A percentile compares a stretch with the other conserved stretches of the same genome.
phyloP scores from a whole-genome alignment of 2,797 vertebrate species.

The Aeoliscus strigatus region DNA sequence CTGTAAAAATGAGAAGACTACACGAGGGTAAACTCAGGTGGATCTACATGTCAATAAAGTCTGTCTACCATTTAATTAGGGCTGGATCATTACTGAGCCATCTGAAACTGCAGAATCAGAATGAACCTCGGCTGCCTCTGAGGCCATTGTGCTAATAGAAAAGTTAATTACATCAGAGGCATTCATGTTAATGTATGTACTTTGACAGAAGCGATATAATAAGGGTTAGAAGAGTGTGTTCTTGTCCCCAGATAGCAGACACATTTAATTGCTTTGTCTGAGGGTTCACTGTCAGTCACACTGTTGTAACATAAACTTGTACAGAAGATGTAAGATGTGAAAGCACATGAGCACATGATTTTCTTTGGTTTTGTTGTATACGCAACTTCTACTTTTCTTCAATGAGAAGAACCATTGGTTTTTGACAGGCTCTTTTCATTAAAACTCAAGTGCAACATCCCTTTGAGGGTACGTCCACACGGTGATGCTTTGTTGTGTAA shows the following conservation, averaged over 20 bases:
- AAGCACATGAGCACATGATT: no score
- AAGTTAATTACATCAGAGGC: conserved; percentile 75
- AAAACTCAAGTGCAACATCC: no score
- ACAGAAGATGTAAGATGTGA: no score
- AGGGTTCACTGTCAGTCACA: conserved; percentile 49
- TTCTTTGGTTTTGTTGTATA: no score
- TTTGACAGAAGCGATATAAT: conserved; percentile 68
- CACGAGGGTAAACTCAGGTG: conserved; percentile 28
- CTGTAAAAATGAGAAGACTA: not conserved
- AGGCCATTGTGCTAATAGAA: conserved; percentile 72
- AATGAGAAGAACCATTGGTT: no score
- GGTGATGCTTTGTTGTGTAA: no score
- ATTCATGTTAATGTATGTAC: conserved; percentile 73
- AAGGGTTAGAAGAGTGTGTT: conserved; percentile 66
- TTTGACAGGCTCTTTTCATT: no score
- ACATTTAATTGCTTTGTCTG: conserved; percentile 69
- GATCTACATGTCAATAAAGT: conserved; percentile 50
- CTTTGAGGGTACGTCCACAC: no score
- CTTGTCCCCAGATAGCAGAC: conserved; percentile 60
- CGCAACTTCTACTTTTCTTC: no score
- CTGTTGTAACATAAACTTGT: conserved; percentile 49
- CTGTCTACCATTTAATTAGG: conserved; percentile 64
- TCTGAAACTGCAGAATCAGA: conserved; percentile 49
- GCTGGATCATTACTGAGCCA: conserved; percentile 60
- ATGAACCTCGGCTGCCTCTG: conserved; percentile 58